Percentiles rank a stretch among this genome's conserved stretches.
Conservation (phyloP, 2,888 invertebrate genomes). For the Cantharis lateralis region DNA sequence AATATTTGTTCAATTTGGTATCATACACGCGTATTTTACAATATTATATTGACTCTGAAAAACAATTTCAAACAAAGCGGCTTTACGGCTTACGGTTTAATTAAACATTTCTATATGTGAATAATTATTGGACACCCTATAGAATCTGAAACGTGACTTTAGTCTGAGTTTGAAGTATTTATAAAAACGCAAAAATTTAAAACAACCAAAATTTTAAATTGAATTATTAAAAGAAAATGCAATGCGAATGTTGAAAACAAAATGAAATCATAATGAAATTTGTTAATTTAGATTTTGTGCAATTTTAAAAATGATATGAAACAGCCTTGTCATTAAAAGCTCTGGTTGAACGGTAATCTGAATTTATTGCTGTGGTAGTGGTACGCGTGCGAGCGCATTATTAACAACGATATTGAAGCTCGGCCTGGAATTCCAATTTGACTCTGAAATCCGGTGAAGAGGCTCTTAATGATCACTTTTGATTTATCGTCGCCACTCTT, state of each 20-base stretch:
- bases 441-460: constrained; percentile 51
- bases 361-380: constrained; percentile 34
- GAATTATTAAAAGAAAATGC: neutral
- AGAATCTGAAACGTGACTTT: neutral
- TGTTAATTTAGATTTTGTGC: neutral
- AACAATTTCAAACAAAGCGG: neutral
- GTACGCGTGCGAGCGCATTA: constrained; percentile 49
- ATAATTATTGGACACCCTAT: neutral
- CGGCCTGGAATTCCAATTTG: constrained; percentile 55
- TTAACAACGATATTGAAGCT: constrained; percentile 53
- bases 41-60: neutral
- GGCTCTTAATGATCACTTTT: constrained; percentile 55
- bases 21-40: no score
- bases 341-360: constrained; percentile 33
- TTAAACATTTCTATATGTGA: neutral
- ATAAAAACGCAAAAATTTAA: neutral
- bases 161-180: neutral
- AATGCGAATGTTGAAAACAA: neutral
- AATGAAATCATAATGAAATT: neutral
- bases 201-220: neutral
- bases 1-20: neutral
- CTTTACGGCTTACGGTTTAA: neutral
- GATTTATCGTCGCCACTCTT: constrained; percentile 54
- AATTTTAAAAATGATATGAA: constrained; percentile 5
- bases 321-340: constrained; percentile 24